A percentile compares a stretch with the other conserved stretches of the same genome.
Evolutionary conservation across 2,113 vertebrate species (phyloP).

Genomic region (Tauraco erythrolophus): DNA sequence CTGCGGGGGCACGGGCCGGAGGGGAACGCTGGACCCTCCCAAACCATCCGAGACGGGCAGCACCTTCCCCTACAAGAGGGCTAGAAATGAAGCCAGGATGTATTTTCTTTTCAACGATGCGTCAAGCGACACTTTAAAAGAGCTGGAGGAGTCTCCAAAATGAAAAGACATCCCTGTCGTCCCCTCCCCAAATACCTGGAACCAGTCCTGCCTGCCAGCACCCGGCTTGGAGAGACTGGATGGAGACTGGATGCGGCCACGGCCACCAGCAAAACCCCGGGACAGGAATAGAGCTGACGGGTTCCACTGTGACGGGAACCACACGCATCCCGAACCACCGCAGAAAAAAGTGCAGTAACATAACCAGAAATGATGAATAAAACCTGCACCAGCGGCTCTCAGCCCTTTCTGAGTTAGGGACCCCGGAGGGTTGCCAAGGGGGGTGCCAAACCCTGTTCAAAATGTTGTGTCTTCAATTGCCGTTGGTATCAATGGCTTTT

Average conservation of each 20-base stretch:
- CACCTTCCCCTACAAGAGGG: neutral
- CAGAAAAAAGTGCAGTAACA: slow-evolving; percentile 52
- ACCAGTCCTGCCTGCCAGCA: neutral
- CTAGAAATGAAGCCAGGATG: neutral
- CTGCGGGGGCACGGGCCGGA: neutral
- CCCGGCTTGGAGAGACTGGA: neutral
- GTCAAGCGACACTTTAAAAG: neutral
- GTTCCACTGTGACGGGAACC: slow-evolving; percentile 14
- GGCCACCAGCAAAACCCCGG: neutral
- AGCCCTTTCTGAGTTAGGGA: neutral
- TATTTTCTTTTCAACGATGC: neutral
- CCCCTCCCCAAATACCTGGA: neutral
- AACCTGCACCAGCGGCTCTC: neutral
- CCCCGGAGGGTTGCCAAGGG: neutral
- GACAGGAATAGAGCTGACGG: neutral
- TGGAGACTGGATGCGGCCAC: neutral
- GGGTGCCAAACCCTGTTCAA: neutral
- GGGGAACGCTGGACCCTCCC: neutral
- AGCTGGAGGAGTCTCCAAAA: neutral
- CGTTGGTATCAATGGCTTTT: neutral
- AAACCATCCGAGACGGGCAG: neutral
- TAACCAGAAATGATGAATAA: neutral
- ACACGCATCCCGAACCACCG: neutral
- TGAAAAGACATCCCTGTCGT: neutral
- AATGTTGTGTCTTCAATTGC: neutral